Evolutionary conservation across 2,888 invertebrate genomes (phyloP), one percentile per base, ranked within the genome.

Genomic region (Rotaria sp.): DNA sequence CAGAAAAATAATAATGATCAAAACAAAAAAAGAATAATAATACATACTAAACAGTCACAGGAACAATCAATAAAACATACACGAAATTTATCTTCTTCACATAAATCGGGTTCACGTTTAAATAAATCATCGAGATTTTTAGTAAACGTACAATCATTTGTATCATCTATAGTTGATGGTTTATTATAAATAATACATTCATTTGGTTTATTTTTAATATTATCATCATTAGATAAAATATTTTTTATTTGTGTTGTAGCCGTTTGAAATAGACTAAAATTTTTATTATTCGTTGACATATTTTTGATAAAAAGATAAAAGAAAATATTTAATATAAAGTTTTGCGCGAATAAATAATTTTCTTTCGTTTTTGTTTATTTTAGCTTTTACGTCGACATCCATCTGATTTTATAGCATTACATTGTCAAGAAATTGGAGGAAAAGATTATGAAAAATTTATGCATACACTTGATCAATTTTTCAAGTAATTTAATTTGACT

Each of bases 351-450:
- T 67, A 8, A 21, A 24, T 67, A 30, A 13, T 35, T 24, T 8
- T 67, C 2, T 67, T 80, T 11, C n/a, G 24, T 11, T 45, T 80
- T 80, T 24, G 7, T 35, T 13, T 26, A 35, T 26, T 80, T 45
- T 80, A 80, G 80, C 80, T 80, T 80, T 5, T 80, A 45, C 41
- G n/a, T n/a, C 26, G 7, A 1, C 80, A 80, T 80, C 80, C 80
- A 45, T 80, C 96, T 84, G 94, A 95, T 91, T 95, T 97, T 92
- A 93, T 97, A 89, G 96, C 96, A 7, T 92, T 97, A 50, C 97
- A 97, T 92, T 94, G 96, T 89, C 97, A 97, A 91, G 97, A 97
- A 92, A 94, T 96, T 24, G 97, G 97, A 30, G 97, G 97, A 30
- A 97, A 97, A 91, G 95, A 96, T 88, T 97, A 96, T 90, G 91